Evolutionary conservation across 1,140 invertebrate species (phyloP).

Genomic region (Drosophila guanche): DNA sequence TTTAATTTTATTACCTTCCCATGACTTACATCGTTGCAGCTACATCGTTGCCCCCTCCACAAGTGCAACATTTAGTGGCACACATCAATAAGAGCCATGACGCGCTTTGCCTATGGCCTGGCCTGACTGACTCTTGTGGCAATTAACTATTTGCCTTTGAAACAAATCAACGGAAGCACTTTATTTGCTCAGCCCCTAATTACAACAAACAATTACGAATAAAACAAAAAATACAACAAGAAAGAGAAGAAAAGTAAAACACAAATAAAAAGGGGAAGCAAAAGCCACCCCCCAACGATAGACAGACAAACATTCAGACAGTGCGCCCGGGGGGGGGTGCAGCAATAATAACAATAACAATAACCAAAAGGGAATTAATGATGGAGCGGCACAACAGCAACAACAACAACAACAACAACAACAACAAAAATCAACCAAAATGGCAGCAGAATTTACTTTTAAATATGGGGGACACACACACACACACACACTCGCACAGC

Average conservation of each 20-base stretch:
- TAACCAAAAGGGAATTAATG: constrained; percentile 27
- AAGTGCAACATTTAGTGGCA: constrained; percentile 47
- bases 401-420: constrained; percentile 45
- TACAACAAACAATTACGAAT: constrained; percentile 76
- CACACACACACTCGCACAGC: constrained; percentile 22
- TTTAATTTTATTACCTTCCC: constrained; percentile 23
- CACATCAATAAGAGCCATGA: constrained; percentile 7
- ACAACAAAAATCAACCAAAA: constrained; percentile 43
- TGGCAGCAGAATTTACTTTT: constrained; percentile 61
- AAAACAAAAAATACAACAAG: constrained; percentile 18
- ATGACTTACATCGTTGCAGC: neutral
- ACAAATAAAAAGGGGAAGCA: neutral
- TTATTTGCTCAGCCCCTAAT: constrained; percentile 79
- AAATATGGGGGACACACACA: constrained; percentile 61
- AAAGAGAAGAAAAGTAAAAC: constrained; percentile 25
- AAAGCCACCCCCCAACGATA: constrained; percentile 44
- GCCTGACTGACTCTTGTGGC: constrained; percentile 58
- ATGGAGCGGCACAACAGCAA: neutral
- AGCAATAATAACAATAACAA: constrained; percentile 51
- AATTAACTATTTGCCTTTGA: constrained; percentile 81
- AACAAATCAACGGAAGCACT: constrained; percentile 81
- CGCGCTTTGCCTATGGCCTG: constrained; percentile 8
- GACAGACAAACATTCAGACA: constrained; percentile 25
- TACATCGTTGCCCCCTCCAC: neutral
- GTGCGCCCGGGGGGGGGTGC: constrained; percentile 1